phyloP scores from a whole-genome alignment of 1,140 invertebrate species.

The Paralvinella palmiformis region DNA sequence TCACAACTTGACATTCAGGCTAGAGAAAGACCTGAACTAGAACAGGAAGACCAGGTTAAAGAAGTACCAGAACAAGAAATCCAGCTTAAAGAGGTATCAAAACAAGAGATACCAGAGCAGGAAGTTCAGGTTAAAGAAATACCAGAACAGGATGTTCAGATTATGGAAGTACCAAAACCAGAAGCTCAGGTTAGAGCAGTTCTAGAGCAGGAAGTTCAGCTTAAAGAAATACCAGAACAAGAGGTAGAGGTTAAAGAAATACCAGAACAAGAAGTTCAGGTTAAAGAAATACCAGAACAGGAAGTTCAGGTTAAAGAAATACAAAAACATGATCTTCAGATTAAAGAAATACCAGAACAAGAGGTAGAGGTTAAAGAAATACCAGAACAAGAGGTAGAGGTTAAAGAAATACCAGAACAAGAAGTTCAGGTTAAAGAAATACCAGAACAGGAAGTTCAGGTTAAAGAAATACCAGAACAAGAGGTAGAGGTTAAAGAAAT shows the following conservation, averaged over 20 bases:
- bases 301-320: not conserved
- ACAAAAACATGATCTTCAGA: not conserved
- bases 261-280: not conserved
- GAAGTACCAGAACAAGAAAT: no score
- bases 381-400: not conserved
- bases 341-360: not conserved
- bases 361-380: not conserved
- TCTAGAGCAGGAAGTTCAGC: not conserved
- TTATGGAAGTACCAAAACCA: no score
- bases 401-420: not conserved
- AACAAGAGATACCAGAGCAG: no score
- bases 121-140: no score
- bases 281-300: not conserved
- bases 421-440: not conserved
- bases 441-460: not conserved
- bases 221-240: not conserved
- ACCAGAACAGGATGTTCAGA: no score
- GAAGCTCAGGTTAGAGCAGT: no score
- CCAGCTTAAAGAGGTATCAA: no score
- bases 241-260: not conserved
- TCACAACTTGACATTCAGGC: no score
- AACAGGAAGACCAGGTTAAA: no score
- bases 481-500: no score
- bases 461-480: no score
- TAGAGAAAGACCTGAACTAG: no score